Base-by-base conservation (phyloP, 2,113 vertebrate genomes). In the Alligator sinensis region DNA sequence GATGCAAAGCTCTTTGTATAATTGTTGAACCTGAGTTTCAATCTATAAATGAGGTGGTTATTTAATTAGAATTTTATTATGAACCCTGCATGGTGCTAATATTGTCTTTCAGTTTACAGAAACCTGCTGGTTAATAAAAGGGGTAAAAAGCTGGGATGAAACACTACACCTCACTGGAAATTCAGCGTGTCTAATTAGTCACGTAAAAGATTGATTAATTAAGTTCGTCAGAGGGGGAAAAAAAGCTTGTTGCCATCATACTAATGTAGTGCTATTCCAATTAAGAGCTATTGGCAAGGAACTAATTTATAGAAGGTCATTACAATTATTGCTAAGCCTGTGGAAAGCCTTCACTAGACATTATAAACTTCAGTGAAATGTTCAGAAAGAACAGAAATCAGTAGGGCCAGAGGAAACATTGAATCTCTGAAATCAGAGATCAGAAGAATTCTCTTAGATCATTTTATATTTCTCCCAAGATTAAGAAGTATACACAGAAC, bases 1-100 rank as follows among this genome's bases (percentile, higher is more conserved):
- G 91, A 95, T 93, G 78, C 28, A 79, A 58, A 94, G 57, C 77
- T 89, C 58, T 91, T 84, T 30, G 25, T 75, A 80, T 82, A 93
- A 94, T 88, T 96, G 89, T 86, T 94, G 79, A 96, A 91, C 87
- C 68, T 77, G 66, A 91, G 74, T 91, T 95, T 88, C 96, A 94
- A 93, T 96, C 86, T 91, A 60, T 94, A 97, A 95, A 88, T 95
- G 94, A 92, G 82, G 82, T 86, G 87, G 92, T 95, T 93, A 92
- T 76, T 95, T 96, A 92, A 95, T 95, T 95, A 85, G 27, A 88
- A 92, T 96, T 95, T 95, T 92, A 95, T 95, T 89, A 97, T 82
- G 86, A 96, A 70, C 17, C 59, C 74, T 77, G 70, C 58, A 93
- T 79, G 92, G 82, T 59, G 74, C 84, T 64, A 94, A 89, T 68